A percentile compares a stretch with the other conserved stretches of the same genome.
These are phyloP conservation scores for Xiphydria camelus DNA, from an alignment of 2,888 invertebrate species.

Conservation along the genomic window DNA sequence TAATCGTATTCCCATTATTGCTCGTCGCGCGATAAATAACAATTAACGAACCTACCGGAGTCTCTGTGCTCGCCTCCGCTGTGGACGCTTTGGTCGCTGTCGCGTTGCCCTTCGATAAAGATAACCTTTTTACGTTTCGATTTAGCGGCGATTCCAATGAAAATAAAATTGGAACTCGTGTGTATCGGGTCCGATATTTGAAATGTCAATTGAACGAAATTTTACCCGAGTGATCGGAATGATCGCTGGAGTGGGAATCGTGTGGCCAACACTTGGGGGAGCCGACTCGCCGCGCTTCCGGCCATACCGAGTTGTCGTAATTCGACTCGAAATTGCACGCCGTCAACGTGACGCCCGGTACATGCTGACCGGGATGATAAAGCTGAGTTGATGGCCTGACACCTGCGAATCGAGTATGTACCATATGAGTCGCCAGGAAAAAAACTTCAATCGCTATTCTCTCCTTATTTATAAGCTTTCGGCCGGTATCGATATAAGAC, in stretches of 20 bases:
- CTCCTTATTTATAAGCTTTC: too few relatives aligned
- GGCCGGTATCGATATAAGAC: too few relatives aligned
- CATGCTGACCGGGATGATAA: constrained; percentile 47
- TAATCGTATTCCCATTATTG: too few relatives aligned
- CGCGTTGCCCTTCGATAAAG: constrained; percentile 48
- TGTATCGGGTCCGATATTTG: too few relatives aligned
- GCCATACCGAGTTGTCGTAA: constrained; percentile 49
- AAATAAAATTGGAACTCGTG: too few relatives aligned
- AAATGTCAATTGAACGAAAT: too few relatives aligned
- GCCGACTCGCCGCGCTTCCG: constrained; percentile 41
- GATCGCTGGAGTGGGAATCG: constrained; percentile 50
- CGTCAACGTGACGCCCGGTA: constrained; percentile 57
- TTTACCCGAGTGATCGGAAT: constrained; percentile 51
- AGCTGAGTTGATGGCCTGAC: constrained; percentile 51
- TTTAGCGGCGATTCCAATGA: too few relatives aligned
- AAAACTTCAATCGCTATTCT: too few relatives aligned
- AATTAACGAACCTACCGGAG: constrained; percentile 47
- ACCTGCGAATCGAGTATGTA: constrained; percentile 35
- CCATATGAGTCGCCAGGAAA: too few relatives aligned
- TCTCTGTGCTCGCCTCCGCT: constrained; percentile 52
- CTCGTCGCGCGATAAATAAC: too few relatives aligned
- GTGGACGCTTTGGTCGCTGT: constrained; percentile 52
- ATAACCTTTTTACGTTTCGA: too few relatives aligned
- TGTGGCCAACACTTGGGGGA: constrained; percentile 49
- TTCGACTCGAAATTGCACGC: constrained; percentile 52